Evolutionary conservation across 2,888 invertebrate genomes (phyloP).

Genomic region (Macrosiphum euphorbiae): DNA sequence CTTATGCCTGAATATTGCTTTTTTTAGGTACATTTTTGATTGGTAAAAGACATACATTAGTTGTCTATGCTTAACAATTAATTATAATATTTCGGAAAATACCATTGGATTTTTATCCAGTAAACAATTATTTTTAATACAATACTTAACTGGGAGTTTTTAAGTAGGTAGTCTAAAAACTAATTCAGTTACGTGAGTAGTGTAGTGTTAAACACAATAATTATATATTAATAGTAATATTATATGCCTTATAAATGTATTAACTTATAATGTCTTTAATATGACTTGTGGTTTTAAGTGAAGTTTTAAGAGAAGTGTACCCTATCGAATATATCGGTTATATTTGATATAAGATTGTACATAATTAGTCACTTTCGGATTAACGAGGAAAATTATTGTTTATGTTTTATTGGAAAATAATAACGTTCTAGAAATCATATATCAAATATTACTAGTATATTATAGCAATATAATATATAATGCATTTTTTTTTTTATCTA

Average conservation of each 20-base stretch:
- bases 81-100: not conserved
- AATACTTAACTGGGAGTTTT: not conserved
- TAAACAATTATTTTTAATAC: not conserved
- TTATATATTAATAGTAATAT: not conserved
- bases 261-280: not conserved
- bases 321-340: not conserved
- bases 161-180: not conserved
- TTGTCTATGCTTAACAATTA: not conserved
- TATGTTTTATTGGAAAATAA: not conserved
- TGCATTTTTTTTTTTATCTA: not conserved
- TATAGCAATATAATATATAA: not conserved
- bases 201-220: not conserved
- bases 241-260: not conserved
- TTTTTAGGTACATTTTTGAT: not conserved
- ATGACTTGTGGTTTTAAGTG: not conserved
- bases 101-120: not conserved
- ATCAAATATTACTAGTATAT: not conserved
- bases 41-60: not conserved
- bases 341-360: not conserved
- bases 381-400: not conserved
- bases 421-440: not conserved
- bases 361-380: not conserved
- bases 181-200: not conserved
- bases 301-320: not conserved
- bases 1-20: not conserved